Conservation (phyloP, 2,797 vertebrate genomes). For the Tolypeutes matacus region DNA sequence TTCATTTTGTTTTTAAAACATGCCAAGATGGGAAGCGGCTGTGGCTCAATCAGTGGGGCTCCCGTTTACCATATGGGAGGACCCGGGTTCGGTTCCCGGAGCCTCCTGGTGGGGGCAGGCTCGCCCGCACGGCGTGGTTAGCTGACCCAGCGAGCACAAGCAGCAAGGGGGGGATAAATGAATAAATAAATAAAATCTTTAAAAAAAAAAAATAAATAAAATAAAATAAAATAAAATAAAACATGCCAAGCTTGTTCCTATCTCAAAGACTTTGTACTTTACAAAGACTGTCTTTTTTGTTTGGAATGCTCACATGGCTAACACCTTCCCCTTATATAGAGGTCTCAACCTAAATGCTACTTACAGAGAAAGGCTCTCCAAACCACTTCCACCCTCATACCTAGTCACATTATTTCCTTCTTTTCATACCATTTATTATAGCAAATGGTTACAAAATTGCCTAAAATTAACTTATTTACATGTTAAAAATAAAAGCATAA, state of each 20-base stretch:
- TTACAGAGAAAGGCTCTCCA: not conserved
- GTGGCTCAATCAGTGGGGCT: no score
- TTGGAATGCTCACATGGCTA: not conserved
- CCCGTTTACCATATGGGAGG: no score
- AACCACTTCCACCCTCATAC: fast-evolving
- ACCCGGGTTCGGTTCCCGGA: no score
- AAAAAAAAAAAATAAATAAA: no score
- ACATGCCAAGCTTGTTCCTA: not conserved
- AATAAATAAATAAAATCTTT: no score
- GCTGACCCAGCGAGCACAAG: no score
- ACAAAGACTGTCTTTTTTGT: not conserved
- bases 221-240: no score
- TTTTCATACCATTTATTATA: not conserved
- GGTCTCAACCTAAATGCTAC: not conserved
- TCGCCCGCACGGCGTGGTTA: no score
- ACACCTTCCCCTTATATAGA: not conserved
- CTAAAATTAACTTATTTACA: not conserved
- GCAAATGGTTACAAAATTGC: not conserved
- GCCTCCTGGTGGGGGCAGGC: no score
- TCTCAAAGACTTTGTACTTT: not conserved
- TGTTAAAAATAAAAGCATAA: not conserved
- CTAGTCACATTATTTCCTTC: not conserved
- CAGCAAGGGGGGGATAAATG: no score
- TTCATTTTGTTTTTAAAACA: not conserved
- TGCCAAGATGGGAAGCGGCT: no score